Conservation (phyloP, 2,113 vertebrate genomes). For the Otus sunia region DNA sequence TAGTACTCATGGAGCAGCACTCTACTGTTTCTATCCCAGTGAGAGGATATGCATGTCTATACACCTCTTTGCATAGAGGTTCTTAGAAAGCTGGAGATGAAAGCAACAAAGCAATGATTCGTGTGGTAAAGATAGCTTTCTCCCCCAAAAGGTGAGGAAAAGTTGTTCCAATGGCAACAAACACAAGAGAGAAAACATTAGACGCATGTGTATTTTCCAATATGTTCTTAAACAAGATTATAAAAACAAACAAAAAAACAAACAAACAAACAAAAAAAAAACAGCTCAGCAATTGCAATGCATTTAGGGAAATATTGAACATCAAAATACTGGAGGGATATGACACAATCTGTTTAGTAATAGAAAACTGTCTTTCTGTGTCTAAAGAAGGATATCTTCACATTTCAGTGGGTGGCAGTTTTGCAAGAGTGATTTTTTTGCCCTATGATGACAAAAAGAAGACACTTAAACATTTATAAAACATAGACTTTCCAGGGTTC, state of each 20-base stretch:
- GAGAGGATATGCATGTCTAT: not conserved
- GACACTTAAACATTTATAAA: not conserved
- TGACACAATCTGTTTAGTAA: not conserved
- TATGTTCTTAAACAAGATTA: not conserved
- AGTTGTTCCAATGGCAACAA: not conserved
- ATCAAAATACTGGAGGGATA: not conserved
- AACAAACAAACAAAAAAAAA: not conserved
- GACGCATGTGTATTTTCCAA: not conserved
- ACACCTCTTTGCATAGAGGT: not conserved
- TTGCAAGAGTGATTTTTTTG: not conserved
- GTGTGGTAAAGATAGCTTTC: not conserved
- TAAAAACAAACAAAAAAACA: too few species aligned
- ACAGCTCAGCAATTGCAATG: not conserved
- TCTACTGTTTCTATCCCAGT: not conserved
- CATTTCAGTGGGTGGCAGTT: not conserved
- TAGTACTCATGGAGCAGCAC: not conserved
- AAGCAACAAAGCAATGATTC: not conserved
- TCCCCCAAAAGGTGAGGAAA: not conserved
- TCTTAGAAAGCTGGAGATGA: not conserved
- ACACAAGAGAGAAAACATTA: not conserved
- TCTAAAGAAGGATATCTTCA: not conserved
- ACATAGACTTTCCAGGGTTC: not conserved
- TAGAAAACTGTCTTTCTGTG: not conserved
- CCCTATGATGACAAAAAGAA: not conserved
- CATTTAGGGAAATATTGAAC: not conserved